Base-by-base conservation (phyloP, 2,113 vertebrate genomes). In the Cryptotis parvus region DNA sequence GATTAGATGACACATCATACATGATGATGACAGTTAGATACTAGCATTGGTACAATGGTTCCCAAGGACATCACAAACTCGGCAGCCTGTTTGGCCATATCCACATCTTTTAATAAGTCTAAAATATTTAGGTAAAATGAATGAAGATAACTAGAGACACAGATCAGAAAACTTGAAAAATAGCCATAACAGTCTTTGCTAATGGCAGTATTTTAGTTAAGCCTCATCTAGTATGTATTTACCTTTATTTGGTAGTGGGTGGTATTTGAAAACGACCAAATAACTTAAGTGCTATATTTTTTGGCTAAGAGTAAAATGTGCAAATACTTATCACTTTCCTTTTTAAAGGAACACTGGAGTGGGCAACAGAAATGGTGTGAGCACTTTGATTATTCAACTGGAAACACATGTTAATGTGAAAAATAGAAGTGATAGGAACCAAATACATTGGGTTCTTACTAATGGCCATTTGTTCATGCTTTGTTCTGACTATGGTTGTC, bases 331-430 rank as follows among this genome's bases (percentile, higher is more conserved):
- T 75, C 69, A 70, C 33, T 63, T 73, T 75, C 24, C 4, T 72
- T 82, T 94, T 72, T 61, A 92, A 90, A 93, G 78, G 90, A 94
- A 78, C 4, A 87, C 20, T 18, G 27, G 75, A 87, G 45, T 49
- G 45, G 74, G 12, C 84, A 95, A 75, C 92, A 91, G 78, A 79
- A 83, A 75, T 96, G 84, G 49, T 86, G 6, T 70, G 91, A 55
- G 55, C 86, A 73, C 86, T 87, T 90, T 84, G 55, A 90, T 43
- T 22, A 35, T 79, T 70, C 33, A 39, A 91, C 15, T 72, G 95
- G 87, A 94, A 96, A 91, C 83, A 94, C 84, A 95, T 78, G 27
- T 33, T 63, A n/a, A n/a, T 31, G 37, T 86, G 84, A 93, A 96
- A 92, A 95, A 90, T 79, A 16, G 73, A 43, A 65, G 9, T 81